phyloP scores from a whole-genome alignment of 2,888 invertebrate species.

The Tethea ocularis region DNA sequence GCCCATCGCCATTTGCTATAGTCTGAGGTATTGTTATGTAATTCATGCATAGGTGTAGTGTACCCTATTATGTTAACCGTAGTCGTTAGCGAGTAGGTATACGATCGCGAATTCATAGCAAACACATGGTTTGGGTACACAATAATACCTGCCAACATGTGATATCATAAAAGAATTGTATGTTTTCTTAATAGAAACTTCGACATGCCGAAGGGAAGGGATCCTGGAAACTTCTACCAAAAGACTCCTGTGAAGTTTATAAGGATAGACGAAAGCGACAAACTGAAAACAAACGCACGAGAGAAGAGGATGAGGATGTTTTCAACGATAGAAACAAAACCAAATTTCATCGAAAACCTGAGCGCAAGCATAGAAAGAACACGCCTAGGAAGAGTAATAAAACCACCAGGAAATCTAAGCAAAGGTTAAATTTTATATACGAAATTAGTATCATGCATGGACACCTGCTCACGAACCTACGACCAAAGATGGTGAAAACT shows the following conservation, averaged over 20 bases:
- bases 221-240: slow-evolving; percentile 59
- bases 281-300: slow-evolving; percentile 16
- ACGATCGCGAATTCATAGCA: too few species aligned
- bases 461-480: too few species aligned
- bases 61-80: too few species aligned
- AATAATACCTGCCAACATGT: too few species aligned
- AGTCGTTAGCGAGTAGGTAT: too few species aligned
- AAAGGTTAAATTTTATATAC: background rate
- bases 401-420: slow-evolving; percentile 1
- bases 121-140: too few species aligned
- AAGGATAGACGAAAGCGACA: slow-evolving; percentile 44
- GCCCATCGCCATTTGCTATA: too few species aligned
- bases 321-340: slow-evolving; percentile 14
- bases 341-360: slow-evolving; percentile 11
- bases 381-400: slow-evolving; percentile 14
- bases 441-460: too few species aligned
- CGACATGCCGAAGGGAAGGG: slow-evolving; percentile 31
- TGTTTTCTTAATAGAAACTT: slow-evolving; percentile 36
- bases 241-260: slow-evolving; percentile 65
- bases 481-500: too few species aligned
- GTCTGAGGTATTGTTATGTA: too few species aligned
- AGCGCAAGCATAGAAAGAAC: slow-evolving; percentile 12
- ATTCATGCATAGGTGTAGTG: too few species aligned
- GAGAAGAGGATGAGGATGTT: slow-evolving; percentile 12
- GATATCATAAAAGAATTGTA: too few species aligned